Base-by-base conservation (phyloP, 1,140 invertebrate genomes). In the Dendrolimus kikuchii region DNA sequence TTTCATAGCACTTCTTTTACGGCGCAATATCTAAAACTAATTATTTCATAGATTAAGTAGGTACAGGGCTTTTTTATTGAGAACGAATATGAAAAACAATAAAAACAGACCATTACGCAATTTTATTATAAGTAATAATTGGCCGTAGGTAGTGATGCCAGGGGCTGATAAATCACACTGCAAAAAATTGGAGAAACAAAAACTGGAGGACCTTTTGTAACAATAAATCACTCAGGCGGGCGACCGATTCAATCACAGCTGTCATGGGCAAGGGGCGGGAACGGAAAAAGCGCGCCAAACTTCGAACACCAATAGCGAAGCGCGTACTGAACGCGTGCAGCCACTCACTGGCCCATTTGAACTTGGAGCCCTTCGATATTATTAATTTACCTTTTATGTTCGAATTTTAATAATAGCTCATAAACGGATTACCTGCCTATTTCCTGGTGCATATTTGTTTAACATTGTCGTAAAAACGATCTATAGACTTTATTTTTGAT, bases 201-300 rank as follows among this genome's bases (percentile, higher is more conserved):
- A 77, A 64, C 68, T 37, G 38, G 57, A 59, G 51, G 42, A 51
- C 65, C 60, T 63, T 23, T 61, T 68, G 53, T 56, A 64, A 60
- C 67, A 72, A 86, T 86, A 86, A 83, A 86, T 86, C 82, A 86
- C 57, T 81, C 72, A 71, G 51, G 51, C 65, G 62, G 66, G 68
- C 59, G 64, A 61, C 55, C 71, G 64, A 77, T 81, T 84, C 76
- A 79, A 77, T 81, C 74, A 78, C 67, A 80, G 73, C 77, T 84
- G 77, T 77, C 74, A 77, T 59, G 66, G 50, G 45, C 53, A 60
- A 66, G 76, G 81, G 79, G 80, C 77, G 79, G 76, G 77, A 61
- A 77, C 76, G 41, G 70, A 83, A 81, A 83, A 83, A 80, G 71
- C 79, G 80, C 81, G 81, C 72, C 68, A 83, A 83, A 78, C 64